Base-by-base conservation (phyloP, 2,888 invertebrate genomes). In the Timema podura region DNA sequence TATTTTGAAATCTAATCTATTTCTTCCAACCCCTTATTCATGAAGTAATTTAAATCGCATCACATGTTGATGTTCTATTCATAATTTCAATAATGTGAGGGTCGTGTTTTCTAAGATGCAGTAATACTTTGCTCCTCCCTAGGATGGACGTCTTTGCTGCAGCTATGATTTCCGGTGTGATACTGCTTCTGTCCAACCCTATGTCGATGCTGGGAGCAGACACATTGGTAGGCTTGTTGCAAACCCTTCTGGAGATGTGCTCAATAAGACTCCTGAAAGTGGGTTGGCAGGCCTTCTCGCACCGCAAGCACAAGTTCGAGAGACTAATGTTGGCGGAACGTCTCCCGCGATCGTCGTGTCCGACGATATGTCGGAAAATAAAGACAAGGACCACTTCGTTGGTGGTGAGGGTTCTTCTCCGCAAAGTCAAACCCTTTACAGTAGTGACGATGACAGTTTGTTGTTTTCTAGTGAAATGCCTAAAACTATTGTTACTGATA, bases 71-170 rank as follows among this genome's bases (percentile, higher is more conserved):
- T 30, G 9, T 44, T 7, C 16, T 5, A 6, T 67, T 57, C 51
- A 67, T 49, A 67, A 13, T 13, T 15, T 59, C 16, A 59, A 3
- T 57, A 13, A 44, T 67, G n/a, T 30, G 30, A 30, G 30, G 30
- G 30, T 30, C 30, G 3, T 30, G n/a, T 73, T 72, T 70, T 72
- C 54, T 61, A 48, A 47, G 54, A 11, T 2, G 16, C 61, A 30
- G 45, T 54, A 46, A 68, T 44, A 64, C 13, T 44, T 15, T n/a
- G 68, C 74, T 64, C 71, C 46, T 57, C 73, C 51, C 72, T 74
- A 83, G 83, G 82, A 82, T 79, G 83, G 83, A 79, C 81, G 81
- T 78, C 80, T 83, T 78, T 83, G 83, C 81, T 83, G 83, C 79
- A 82, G 81, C 80, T 83, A 82, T 80, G 82, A 82, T 81, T 80